Evolutionary conservation across 2,888 invertebrate species (phyloP).

Genomic region (Brachyopa scutellaris): DNA sequence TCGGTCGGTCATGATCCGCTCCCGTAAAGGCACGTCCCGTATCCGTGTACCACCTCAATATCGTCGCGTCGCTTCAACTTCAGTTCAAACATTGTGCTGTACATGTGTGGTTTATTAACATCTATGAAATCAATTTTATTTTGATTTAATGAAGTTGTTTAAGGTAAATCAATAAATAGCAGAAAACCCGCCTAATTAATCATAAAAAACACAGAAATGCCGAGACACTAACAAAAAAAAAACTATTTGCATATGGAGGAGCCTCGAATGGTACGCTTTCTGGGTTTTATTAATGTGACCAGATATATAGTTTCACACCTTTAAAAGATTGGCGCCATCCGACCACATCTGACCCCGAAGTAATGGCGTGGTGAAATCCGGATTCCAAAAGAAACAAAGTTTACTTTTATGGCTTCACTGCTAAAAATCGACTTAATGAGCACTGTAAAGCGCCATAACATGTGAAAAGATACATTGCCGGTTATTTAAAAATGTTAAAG

Average conservation of each 20-base stretch:
- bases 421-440: slow-evolving; percentile 38
- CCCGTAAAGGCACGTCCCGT: slow-evolving; percentile 23
- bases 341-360: slow-evolving; percentile 40
- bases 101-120: slow-evolving; percentile 18
- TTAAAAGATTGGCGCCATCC: slow-evolving; percentile 52
- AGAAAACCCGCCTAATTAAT: slow-evolving; percentile 57
- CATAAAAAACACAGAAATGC: slow-evolving; percentile 15
- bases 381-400: slow-evolving; percentile 54
- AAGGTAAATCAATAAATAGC: slow-evolving; percentile 51
- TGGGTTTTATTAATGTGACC: slow-evolving; percentile 34
- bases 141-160: slow-evolving; percentile 55
- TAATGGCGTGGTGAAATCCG: slow-evolving; percentile 37
- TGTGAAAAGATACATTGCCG: neutral
- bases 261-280: neutral
- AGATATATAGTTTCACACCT: slow-evolving; percentile 55
- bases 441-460: slow-evolving; percentile 26
- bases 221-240: neutral
- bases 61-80: slow-evolving; percentile 24
- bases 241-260: slow-evolving; percentile 46
- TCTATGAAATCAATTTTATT: slow-evolving; percentile 32
- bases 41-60: neutral
- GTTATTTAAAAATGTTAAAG: neutral
- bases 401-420: slow-evolving; percentile 13
- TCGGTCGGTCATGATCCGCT: neutral
- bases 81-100: neutral